These are phyloP conservation scores for Tyria jacobaeae DNA, from an alignment of 2,888 invertebrate genomes.

Conservation along the genomic window DNA sequence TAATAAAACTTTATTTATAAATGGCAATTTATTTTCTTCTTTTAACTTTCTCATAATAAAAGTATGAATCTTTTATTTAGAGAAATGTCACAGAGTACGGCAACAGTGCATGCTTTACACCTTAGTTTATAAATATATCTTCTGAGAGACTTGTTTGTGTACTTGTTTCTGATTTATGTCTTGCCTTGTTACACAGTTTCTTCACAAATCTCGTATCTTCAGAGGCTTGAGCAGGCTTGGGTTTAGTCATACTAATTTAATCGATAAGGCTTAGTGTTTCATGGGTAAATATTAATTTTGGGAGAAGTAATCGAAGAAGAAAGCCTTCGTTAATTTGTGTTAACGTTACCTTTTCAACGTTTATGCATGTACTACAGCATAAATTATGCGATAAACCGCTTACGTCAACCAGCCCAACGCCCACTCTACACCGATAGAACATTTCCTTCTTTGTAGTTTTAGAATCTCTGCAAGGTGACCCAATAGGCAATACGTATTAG, in stretches of 20 bases:
- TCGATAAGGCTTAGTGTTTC: too few species aligned
- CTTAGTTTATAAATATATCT: neutral
- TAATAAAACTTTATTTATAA: conserved; percentile 16
- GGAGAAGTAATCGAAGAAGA: neutral
- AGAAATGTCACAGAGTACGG: too few species aligned
- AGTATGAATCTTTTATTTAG: neutral
- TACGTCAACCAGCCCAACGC: conserved; percentile 2
- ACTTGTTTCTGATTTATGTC: neutral
- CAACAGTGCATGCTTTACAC: neutral
- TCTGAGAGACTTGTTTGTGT: neutral
- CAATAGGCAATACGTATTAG: neutral
- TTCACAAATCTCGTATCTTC: neutral
- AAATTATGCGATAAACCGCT: neutral
- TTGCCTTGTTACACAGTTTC: neutral
- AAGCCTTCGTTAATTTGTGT: neutral
- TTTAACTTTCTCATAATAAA: neutral
- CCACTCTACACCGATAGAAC: conserved; percentile 10
- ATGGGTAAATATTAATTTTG: neutral
- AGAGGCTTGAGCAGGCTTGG: neutral
- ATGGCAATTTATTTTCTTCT: neutral
- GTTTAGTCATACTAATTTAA: neutral
- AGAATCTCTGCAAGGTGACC: conserved; percentile 1
- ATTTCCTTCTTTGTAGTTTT: conserved; percentile 15
- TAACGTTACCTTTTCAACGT: neutral
- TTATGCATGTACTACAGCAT: neutral